Percentiles rank a stretch among this genome's conserved stretches.
These are phyloP conservation scores for Gorsachius goisagi DNA, from an alignment of 2,113 vertebrate species.

Conservation along the genomic window DNA sequence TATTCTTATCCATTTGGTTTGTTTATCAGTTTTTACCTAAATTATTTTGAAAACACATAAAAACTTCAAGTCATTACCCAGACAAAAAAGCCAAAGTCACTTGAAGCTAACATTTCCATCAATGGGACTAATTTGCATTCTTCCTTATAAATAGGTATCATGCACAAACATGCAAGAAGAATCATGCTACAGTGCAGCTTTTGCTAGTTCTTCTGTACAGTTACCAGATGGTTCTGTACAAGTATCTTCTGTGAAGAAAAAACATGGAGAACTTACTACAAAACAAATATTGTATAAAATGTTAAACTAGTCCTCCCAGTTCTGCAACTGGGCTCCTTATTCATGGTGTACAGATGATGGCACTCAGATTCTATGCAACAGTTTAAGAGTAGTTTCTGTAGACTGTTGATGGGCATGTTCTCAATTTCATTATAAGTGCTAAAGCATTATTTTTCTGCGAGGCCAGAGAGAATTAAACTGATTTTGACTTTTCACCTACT, in stretches of 20 bases:
- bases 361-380: not conserved
- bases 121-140: not conserved
- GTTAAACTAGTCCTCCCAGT: not conserved
- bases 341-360: not conserved
- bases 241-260: not conserved
- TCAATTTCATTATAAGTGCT: not conserved
- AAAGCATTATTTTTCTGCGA: not conserved
- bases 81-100: not conserved
- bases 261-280: not conserved
- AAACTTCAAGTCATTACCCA: not conserved
- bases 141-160: not conserved
- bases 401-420: not conserved
- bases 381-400: not conserved
- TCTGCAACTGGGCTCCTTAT: not conserved
- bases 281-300: not conserved
- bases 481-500: not conserved
- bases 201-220: not conserved
- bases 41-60: not conserved
- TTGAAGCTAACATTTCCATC: not conserved
- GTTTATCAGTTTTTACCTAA: not conserved
- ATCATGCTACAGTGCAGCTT: not conserved
- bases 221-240: not conserved
- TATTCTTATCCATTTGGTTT: not conserved
- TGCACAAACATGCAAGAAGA: not conserved
- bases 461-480: not conserved